Evolutionary conservation across 1,140 invertebrate genomes (phyloP).

Genomic region (Mercenaria mercenaria): DNA sequence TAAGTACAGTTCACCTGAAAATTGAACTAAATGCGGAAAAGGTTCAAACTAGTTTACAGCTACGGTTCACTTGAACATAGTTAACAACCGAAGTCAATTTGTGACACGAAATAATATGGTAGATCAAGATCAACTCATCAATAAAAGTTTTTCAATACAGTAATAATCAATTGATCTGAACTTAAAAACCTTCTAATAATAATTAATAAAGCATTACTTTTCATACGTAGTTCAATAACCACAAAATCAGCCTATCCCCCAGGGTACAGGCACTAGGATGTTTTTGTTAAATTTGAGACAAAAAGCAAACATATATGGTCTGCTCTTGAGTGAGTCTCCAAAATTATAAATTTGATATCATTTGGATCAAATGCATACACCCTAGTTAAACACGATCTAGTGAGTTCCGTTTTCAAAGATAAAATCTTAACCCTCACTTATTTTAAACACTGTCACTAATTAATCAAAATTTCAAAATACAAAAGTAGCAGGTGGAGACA

Average conservation of each 20-base stretch:
- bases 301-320: not conserved
- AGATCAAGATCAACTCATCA: too few species aligned
- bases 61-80: too few species aligned
- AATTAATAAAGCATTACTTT: constrained; percentile 11
- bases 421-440: not conserved
- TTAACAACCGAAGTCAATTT: too few species aligned
- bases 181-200: not conserved
- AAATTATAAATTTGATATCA: not conserved
- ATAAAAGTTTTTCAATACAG: not conserved
- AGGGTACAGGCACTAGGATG: not conserved
- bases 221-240: not conserved
- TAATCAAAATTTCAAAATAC: not conserved
- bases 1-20: too few species aligned
- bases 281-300: not conserved
- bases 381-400: not conserved
- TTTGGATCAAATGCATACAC: not conserved
- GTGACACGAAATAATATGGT: too few species aligned
- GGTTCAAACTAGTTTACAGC: too few species aligned
- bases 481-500: not conserved
- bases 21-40: too few species aligned
- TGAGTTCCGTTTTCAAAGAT: not conserved
- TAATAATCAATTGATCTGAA: not conserved
- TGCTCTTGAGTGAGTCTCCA: not conserved
- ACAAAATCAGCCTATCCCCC: not conserved
- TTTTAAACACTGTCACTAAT: not conserved